Evolutionary conservation across 2,888 invertebrate species (phyloP), one percentile per base, ranked within the genome.

Genomic region (Pristionchus maxplancki): DNA sequence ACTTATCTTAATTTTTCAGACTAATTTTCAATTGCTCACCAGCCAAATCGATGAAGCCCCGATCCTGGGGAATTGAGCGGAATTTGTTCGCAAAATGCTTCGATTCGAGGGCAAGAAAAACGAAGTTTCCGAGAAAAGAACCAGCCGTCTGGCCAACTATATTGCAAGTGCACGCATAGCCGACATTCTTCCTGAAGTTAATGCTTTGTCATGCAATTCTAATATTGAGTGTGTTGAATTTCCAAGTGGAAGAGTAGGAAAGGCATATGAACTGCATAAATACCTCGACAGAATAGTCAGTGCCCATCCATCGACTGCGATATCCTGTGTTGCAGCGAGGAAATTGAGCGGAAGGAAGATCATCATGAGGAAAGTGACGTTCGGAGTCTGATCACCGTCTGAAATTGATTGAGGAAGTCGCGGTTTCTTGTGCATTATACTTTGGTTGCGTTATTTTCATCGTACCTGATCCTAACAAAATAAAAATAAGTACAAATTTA

Each of bases 261-360:
- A n/a, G n/a, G n/a, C n/a, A n/a, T n/a, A n/a, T n/a, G n/a, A n/a
- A n/a, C n/a, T n/a, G 5, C 24, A 13, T n/a, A n/a, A 6, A 2
- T 95, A 97, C 96, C 97, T 97, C 94, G 97, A 97, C 2, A 99
- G 96, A 98, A 99, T 99, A 0, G 99, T 99, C 20, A 99, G 96
- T 0, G 99, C 99, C 99, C 99, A 99, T 37, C 99, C 99, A 96
- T 99, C 99, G 0, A 99, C 99, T 28, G 98, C 99, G 94, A 99
- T 98, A 95, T 99, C 99, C 96, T 99, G 99, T 1, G 99, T 99
- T 2, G 99, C 99, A 11, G 99, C 99, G 93, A 99, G 96, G 94
- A 99, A 98, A 95, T 98, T 99, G 5, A 99, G 96, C 88, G 96
- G 96, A 95, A 99, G 97, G 95, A 99, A 99, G 89, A 97, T 96